phyloP scores from a whole-genome alignment of 2,888 invertebrate species.

The Lasioglossum oenotherae region DNA sequence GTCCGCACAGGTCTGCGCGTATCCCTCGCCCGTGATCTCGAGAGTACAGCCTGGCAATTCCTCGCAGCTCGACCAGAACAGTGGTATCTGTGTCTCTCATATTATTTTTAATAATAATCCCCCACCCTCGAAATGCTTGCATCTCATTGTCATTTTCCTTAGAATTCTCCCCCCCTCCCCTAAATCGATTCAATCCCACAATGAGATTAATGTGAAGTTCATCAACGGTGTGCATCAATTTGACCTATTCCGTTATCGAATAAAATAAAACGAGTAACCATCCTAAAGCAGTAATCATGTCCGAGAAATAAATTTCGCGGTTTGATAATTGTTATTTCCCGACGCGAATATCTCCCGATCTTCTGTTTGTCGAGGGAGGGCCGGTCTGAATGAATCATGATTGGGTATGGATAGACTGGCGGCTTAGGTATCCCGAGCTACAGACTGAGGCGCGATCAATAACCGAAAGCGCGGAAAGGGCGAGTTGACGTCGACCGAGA shows the following conservation, averaged over 20 bases:
- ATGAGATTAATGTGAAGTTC: background rate
- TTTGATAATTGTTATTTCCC: background rate
- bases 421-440: constrained; percentile 32
- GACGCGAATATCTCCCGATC: background rate
- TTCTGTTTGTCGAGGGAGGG: background rate
- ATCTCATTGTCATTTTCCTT: background rate
- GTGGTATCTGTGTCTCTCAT: constrained; percentile 48
- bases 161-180: background rate
- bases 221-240: background rate
- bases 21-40: constrained; percentile 29
- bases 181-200: background rate
- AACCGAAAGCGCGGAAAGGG: constrained; percentile 68
- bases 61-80: constrained; percentile 50
- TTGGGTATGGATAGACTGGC: constrained; percentile 37
- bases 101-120: constrained; percentile 24
- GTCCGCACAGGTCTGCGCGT: constrained; percentile 16
- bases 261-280: background rate
- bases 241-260: background rate
- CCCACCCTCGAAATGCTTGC: background rate
- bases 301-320: background rate
- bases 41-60: constrained; percentile 43
- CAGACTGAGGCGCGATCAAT: constrained; percentile 67
- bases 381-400: constrained; percentile 61
- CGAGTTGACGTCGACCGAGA: constrained; percentile 66
- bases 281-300: background rate